Conservation (phyloP, 1,140 invertebrate species). For the Camponotus pennsylvanicus region DNA sequence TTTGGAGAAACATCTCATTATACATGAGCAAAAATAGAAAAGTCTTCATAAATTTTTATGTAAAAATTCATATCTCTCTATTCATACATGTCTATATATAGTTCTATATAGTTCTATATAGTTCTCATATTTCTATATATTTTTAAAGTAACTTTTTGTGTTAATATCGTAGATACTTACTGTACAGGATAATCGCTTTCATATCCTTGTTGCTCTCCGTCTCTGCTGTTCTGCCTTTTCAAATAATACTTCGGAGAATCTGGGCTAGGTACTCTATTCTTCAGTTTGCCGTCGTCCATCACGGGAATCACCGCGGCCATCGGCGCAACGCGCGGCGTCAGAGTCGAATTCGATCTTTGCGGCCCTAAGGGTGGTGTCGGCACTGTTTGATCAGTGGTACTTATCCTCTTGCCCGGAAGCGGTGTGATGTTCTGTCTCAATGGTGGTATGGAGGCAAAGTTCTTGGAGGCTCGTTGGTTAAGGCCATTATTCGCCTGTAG, state of each 20-base stretch:
- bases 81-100: no score
- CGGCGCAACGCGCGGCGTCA: constrained; percentile 83
- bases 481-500: constrained; percentile 81
- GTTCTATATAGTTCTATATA: no score
- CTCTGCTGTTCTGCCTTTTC: constrained; percentile 82
- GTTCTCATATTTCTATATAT: neutral
- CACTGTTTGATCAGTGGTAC: constrained; percentile 52
- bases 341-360: constrained; percentile 83
- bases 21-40: neutral
- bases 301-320: constrained; percentile 85
- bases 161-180: constrained; percentile 75
- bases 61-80: neutral
- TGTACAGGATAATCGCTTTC: constrained; percentile 85
- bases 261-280: constrained; percentile 82
- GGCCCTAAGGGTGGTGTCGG: constrained; percentile 78
- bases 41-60: neutral
- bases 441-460: constrained; percentile 83
- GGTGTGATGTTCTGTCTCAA: constrained; percentile 83
- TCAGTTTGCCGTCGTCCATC: constrained; percentile 84
- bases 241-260: constrained; percentile 82
- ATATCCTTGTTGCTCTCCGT: constrained; percentile 81
- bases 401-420: constrained; percentile 79
- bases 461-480: constrained; percentile 79
- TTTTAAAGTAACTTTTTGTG: neutral
- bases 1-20: neutral